Evolutionary conservation across 2,888 invertebrate species (phyloP), one percentile per base, ranked within the genome.

Genomic region (Drosophila limbata): DNA sequence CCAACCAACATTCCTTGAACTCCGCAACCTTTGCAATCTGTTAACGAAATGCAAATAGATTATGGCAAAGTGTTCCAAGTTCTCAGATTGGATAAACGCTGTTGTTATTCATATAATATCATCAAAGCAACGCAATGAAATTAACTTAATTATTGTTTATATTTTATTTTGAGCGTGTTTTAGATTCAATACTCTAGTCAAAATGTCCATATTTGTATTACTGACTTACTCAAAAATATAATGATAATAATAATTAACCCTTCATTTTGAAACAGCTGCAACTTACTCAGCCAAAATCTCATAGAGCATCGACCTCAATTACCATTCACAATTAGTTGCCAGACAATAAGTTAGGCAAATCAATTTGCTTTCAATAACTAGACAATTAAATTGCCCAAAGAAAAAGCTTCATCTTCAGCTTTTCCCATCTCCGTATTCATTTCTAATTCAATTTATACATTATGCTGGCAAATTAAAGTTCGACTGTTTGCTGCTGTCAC

Each of bases 41-140:
- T 65, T 72, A 77, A 65, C 65, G 40, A 72, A 42, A 25, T 66
- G 47, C 61, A 56, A 56, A 61, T 72, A 42, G 48, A 61, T 53
- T 65, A 53, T 61, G 28, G 17, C 9, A 25, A 9, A 4, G 3
- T 25, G 0, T 6, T 25, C 5, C 4, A 15, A 6, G 35, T n/a
- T 37, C n/a, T 11, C 11, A 15, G 13, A 17, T 25, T 53, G 15
- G 6, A 15, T 40, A 39, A 13, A 19, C 6, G 8, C 17, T 19
- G 13, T 35, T 33, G 13, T 19, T 35, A 19, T 50, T 35, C 31
- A 35, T 13, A 15, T 15, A 4, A 15, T 15, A 4, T 15, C 1
- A n/a, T n/a, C 4, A 50, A 17, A 13, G 2, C 19, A 35, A 28
- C 10, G 3, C 8, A 33, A n/a, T 19, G 13, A 35, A 50, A 19